Evolutionary conservation across 2,888 invertebrate species (phyloP).

Genomic region (Tridacna gigas): DNA sequence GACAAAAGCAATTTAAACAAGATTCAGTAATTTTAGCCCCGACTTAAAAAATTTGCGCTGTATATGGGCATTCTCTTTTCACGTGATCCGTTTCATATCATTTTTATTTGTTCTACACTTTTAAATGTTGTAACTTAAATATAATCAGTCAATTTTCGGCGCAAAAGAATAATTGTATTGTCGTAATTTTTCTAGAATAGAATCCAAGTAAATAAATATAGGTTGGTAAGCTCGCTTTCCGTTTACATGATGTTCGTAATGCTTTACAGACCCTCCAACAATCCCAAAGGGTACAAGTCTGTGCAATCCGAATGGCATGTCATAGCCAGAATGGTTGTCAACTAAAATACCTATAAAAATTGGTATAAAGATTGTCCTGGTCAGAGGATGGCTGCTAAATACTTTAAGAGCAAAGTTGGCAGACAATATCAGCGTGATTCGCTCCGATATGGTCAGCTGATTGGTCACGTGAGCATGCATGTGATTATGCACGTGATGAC

Average conservation of each 20-base stretch:
- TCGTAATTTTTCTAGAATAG: conserved; percentile 39
- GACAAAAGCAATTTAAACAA: too few species aligned
- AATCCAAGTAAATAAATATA: conserved; percentile 79
- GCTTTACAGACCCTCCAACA: conserved; percentile 74
- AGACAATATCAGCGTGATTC: conserved; percentile 73
- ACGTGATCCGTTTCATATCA: background rate
- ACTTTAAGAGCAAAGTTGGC: conserved; percentile 78
- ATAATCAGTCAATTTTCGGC: background rate
- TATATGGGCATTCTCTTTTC: too few species aligned
- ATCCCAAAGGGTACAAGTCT: conserved; percentile 74
- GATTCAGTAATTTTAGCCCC: too few species aligned
- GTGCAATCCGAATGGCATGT: conserved; percentile 79
- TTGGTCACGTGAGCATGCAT: conserved; percentile 79
- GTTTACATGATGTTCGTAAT: conserved; percentile 76
- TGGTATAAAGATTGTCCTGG: conserved; percentile 78
- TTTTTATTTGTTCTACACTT: background rate
- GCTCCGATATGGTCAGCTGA: conserved; percentile 75
- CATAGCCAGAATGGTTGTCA: conserved; percentile 81
- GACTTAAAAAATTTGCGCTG: too few species aligned
- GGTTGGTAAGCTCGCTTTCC: conserved; percentile 78
- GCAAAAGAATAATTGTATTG: background rate
- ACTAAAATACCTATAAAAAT: conserved; percentile 75
- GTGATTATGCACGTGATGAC: conserved; percentile 79
- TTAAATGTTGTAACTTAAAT: background rate
- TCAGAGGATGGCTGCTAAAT: conserved; percentile 76